Conservation (phyloP, 1,140 invertebrate species). For the Brachionus angularis region DNA sequence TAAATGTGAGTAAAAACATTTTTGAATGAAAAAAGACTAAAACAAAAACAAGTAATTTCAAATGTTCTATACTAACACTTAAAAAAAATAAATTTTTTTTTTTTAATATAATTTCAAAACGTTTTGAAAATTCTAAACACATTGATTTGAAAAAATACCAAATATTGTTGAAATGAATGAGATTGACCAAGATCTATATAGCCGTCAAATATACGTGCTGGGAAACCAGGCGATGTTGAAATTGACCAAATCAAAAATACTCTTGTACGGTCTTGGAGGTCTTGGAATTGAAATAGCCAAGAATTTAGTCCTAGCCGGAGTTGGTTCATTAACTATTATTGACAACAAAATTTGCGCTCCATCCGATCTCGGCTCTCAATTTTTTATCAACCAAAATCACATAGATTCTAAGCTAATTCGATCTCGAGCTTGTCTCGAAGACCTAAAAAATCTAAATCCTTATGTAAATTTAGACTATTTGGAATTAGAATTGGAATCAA, state of each 20-base stretch:
- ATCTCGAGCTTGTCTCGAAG: constrained; percentile 49
- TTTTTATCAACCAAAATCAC: constrained; percentile 54
- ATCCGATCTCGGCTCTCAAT: constrained; percentile 53
- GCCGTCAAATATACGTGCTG: constrained; percentile 45
- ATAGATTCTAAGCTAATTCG: constrained; percentile 48
- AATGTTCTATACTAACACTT: not conserved
- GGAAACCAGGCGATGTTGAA: constrained; percentile 57
- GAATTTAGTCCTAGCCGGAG: constrained; percentile 55
- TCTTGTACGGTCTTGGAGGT: constrained; percentile 55
- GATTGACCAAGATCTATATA: constrained; percentile 32
- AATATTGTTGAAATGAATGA: constrained; percentile 25
- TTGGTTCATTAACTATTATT: constrained; percentile 46
- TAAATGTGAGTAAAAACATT: no score
- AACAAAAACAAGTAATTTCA: not conserved
- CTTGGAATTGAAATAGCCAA: constrained; percentile 59
- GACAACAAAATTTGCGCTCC: constrained; percentile 41
- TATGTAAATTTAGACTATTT: constrained; percentile 53
- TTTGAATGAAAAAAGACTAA: not conserved
- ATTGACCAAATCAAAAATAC: constrained; percentile 53
- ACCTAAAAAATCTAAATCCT: constrained; percentile 55
- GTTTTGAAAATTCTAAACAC: not conserved
- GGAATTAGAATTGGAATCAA: constrained; percentile 47
- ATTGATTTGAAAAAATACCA: no score
- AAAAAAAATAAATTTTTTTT: constrained; percentile 4
- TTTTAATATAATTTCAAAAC: not conserved